phyloP scores from a whole-genome alignment of 2,888 invertebrate genomes.

The Lasioglossum figueresi region DNA sequence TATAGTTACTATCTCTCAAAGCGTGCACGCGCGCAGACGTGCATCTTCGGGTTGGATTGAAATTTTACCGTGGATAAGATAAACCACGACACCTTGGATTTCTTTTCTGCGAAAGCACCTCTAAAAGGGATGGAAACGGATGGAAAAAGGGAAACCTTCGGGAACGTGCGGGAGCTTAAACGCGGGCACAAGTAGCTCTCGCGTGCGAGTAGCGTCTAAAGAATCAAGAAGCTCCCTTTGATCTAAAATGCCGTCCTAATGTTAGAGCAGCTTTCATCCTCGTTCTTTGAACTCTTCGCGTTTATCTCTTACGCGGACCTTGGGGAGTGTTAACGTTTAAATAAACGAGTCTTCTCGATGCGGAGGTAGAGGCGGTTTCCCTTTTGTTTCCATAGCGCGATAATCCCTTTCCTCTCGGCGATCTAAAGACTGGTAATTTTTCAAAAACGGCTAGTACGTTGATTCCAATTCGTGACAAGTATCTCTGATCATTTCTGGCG shows the following conservation, averaged over 20 bases:
- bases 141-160: conserved; percentile 5
- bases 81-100: conserved; percentile 58
- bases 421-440: background rate
- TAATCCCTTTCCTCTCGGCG: background rate
- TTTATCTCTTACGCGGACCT: conserved; percentile 1
- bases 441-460: too few relatives aligned
- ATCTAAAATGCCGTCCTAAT: conserved; percentile 62
- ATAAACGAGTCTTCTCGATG: conserved; percentile 30
- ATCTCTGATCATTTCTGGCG: too few relatives aligned
- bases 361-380: background rate
- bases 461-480: too few relatives aligned
- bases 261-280: conserved; percentile 20
- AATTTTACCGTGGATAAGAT: conserved; percentile 72
- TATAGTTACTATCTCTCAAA: background rate
- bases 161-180: conserved; percentile 36
- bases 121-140: background rate
- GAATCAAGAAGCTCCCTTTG: conserved; percentile 56
- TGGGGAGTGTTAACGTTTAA: conserved; percentile 43
- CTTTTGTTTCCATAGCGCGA: background rate
- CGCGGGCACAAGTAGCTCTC: conserved; percentile 30
- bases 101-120: conserved; percentile 3
- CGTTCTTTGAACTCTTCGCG: conserved; percentile 37
- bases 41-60: conserved; percentile 57
- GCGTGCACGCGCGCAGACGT: background rate
- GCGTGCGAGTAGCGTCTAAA: conserved; percentile 22